These are phyloP conservation scores for Petrocephalus zakoni DNA, from an alignment of 2,113 vertebrate genomes.

Conservation along the genomic window DNA sequence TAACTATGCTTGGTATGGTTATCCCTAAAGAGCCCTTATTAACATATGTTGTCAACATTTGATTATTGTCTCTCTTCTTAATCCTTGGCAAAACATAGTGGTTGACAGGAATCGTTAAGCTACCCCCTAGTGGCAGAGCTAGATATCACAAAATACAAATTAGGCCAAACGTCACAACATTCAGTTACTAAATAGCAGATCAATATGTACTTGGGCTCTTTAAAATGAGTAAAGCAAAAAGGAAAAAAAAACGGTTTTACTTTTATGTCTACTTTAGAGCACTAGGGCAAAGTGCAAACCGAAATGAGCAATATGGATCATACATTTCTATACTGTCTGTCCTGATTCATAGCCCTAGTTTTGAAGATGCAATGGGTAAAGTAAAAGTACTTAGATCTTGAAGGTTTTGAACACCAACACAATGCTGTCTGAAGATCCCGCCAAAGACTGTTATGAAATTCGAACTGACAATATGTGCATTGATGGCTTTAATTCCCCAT, in stretches of 20 bases:
- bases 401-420: background rate
- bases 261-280: background rate
- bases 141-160: background rate
- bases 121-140: constrained; percentile 21
- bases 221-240: background rate
- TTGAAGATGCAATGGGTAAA: background rate
- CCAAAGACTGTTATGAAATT: background rate
- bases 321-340: background rate
- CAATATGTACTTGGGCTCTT: background rate
- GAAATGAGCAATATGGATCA: background rate
- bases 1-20: background rate
- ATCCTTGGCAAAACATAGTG: background rate
- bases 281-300: background rate
- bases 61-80: background rate
- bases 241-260: background rate
- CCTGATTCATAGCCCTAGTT: background rate
- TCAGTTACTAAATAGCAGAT: background rate
- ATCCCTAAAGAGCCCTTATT: background rate
- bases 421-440: background rate
- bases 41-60: background rate
- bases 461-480: background rate
- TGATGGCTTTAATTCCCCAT: background rate
- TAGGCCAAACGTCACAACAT: background rate
- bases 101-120: background rate
- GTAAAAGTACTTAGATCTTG: background rate